phyloP scores from a whole-genome alignment of 2,888 invertebrate genomes.

The Aporophyla lueneburgensis region DNA sequence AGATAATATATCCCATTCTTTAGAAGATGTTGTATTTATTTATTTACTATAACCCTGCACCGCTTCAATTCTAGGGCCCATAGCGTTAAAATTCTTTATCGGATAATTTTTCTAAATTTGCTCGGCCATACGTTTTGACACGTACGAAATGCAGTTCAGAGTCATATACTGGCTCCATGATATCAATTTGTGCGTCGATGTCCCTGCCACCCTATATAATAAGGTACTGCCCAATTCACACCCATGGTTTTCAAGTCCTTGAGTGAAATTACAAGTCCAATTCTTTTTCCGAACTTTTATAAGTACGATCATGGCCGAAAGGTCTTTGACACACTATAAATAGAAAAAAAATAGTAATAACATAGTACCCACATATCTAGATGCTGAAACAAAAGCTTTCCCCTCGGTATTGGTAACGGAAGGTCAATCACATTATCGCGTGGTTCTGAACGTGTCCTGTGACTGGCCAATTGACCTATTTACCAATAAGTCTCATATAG shows the following conservation, averaged over 20 bases:
- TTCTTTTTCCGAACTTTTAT: no score
- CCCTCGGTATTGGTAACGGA: constrained; percentile 13
- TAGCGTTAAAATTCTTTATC: no score
- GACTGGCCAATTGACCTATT: constrained; percentile 62
- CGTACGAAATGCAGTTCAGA: no score
- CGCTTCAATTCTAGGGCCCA: no score
- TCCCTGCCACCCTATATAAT: not conserved
- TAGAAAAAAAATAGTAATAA: not conserved
- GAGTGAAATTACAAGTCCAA: not conserved
- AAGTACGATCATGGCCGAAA: not conserved
- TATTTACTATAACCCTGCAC: no score
- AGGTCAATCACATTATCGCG: constrained; percentile 54
- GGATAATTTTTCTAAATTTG: no score
- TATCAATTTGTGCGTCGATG: no score
- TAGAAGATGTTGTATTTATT: no score
- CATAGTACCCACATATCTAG: not conserved
- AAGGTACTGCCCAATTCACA: not conserved
- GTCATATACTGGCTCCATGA: no score
- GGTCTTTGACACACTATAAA: not conserved
- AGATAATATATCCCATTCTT: no score
- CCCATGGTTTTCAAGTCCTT: not conserved
- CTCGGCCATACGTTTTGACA: no score
- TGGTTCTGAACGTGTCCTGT: constrained; percentile 38
- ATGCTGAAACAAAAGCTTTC: not conserved
- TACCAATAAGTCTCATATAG: constrained; percentile 37